These are phyloP conservation scores for Dipodomys stephensi DNA, from an alignment of 2,113 vertebrate species.

Conservation along the genomic window DNA sequence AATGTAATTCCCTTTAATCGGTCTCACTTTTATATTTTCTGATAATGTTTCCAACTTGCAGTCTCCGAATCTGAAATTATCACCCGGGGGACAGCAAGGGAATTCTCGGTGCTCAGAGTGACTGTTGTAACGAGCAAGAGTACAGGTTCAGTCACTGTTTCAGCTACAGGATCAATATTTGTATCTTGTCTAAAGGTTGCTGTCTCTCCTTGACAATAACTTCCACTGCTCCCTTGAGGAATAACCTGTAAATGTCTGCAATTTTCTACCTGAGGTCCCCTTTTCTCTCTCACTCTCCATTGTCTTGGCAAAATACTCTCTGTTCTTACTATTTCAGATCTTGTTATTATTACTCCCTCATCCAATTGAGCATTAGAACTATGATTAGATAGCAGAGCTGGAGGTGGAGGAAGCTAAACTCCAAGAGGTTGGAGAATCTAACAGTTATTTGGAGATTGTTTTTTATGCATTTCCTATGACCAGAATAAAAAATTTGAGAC, in stretches of 20 bases:
- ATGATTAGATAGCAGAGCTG: background rate
- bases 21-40: conserved; percentile 49
- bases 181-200: conserved; percentile 75
- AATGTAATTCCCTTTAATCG: conserved; percentile 64
- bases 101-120: conserved; percentile 48
- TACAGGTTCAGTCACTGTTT: conserved; percentile 75
- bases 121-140: conserved; percentile 62
- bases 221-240: conserved; percentile 71
- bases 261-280: conserved; percentile 58
- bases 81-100: background rate
- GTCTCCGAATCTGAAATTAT: conserved; percentile 63
- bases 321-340: background rate
- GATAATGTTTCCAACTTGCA: conserved; percentile 16
- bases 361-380: background rate
- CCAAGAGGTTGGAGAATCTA: background rate
- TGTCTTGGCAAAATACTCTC: conserved; percentile 62
- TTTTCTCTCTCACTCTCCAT: conserved; percentile 48
- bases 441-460: background rate
- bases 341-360: background rate
- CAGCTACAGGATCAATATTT: conserved; percentile 78
- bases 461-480: background rate
- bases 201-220: conserved; percentile 76
- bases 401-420: background rate
- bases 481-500: background rate
- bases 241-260: conserved; percentile 69